Evolutionary conservation across 2,888 invertebrate genomes (phyloP), one percentile per base, ranked within the genome.

Genomic region (Cotesia congregata): DNA sequence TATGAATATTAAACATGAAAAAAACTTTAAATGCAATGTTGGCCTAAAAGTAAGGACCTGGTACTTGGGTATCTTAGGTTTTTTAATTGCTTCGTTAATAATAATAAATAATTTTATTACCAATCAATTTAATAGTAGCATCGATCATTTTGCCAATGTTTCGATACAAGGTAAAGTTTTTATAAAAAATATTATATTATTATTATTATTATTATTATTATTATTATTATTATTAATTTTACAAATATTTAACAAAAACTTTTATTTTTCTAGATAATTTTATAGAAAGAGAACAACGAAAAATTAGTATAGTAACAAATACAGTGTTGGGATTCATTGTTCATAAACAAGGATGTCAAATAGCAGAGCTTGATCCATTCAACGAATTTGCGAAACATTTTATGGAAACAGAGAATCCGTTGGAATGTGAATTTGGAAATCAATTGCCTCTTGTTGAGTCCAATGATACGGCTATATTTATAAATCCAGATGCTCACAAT

Each of bases 261-360:
- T 60, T 62, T 64, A 79, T 17, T 41, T 64, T 79, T 62, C 9
- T 76, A 82, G 84, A 81, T 9, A 83, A 82, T 74, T 79, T 81
- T 61, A 61, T 78, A 5, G 78, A 82, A 15, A 9, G 40, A 39
- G 70, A 74, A 12, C 6, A 69, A 40, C 30, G 67, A 64, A 30
- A 20, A 30, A 20, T 62, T 41, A 67, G 6, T n/a, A 1, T 62
- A 39, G 38, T 74, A 62, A 67, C 30, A 65, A 68, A 50, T 64
- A 65, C 79, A 59, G 76, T 76, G 72, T 72, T 84, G 15, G 87
- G 86, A 2, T 93, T 90, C 82, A 90, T 93, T 1, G 92, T 94
- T 72, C 91, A 92, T 84, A 94, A 93, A 6, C 89, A 91, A 77
- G 94, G 94, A 30, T 94, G 94, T 85, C 92, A 92, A 7, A 94